Conservation (phyloP, 2,797 vertebrate species). For the Scarus forsteni region DNA sequence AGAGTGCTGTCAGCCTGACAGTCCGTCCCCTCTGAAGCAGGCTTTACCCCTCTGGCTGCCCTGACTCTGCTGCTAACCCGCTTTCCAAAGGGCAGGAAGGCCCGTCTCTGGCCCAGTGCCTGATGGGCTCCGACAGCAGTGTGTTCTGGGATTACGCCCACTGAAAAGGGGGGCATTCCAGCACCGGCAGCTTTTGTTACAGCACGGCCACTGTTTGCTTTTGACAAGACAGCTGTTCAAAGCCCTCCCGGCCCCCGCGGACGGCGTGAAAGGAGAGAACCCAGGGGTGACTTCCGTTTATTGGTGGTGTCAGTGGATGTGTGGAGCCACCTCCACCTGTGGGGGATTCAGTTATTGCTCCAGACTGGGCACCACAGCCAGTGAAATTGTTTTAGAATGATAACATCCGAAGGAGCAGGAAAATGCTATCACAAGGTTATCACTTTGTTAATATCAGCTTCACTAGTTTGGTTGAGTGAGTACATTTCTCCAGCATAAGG, state of each 20-base stretch:
- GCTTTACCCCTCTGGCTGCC: slow-evolving; percentile 61
- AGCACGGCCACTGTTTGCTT: slow-evolving; percentile 78
- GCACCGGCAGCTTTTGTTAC: slow-evolving; percentile 72
- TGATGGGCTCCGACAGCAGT: slow-evolving; percentile 85
- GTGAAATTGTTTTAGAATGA: not conserved
- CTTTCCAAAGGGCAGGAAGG: slow-evolving; percentile 78
- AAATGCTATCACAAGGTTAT: too few relatives aligned
- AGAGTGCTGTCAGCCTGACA: slow-evolving; percentile 73
- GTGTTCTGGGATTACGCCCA: slow-evolving; percentile 84
- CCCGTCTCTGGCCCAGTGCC: slow-evolving; percentile 76
- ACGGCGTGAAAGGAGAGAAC: slow-evolving; percentile 61
- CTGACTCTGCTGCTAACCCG: slow-evolving; percentile 64
- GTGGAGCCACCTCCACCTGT: slow-evolving; percentile 38
- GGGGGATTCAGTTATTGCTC: slow-evolving; percentile 8
- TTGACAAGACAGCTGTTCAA: slow-evolving; percentile 79
- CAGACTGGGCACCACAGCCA: not conserved
- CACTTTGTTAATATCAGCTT: too few relatives aligned
- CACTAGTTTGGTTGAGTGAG: too few relatives aligned
- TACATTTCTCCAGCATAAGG: too few relatives aligned
- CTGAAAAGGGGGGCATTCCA: slow-evolving; percentile 85
- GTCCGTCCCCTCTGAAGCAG: slow-evolving; percentile 59
- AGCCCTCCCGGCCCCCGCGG: slow-evolving; percentile 58
- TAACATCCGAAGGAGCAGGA: too few relatives aligned
- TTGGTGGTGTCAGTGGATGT: slow-evolving; percentile 18
- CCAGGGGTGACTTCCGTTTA: slow-evolving; percentile 74